Base-by-base conservation (phyloP, 2,113 vertebrate genomes). In the Nesogale talazaci region DNA sequence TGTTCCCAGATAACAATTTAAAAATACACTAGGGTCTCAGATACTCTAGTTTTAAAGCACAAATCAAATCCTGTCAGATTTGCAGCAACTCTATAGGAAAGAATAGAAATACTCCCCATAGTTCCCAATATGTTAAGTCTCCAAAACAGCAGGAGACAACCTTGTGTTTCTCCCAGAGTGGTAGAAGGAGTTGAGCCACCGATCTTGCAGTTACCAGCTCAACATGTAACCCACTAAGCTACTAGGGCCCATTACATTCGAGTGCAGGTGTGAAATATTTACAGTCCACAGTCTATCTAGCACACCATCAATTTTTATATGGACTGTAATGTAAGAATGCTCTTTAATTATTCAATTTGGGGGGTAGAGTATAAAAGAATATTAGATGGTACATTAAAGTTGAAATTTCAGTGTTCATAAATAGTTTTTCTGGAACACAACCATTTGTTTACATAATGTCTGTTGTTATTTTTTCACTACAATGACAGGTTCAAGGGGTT, bases 371-470 rank as follows among this genome's bases (percentile, higher is more conserved):
- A 90, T 19, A 15, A 27, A 57, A 88, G 34, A 52, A 23, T 20
- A 86, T 9, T 70, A 90, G 78, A 84, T 46, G 65, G 87, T 22
- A 86, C 40, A 69, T 70, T 8, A 93, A 80, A 83, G 20, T 88
- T 93, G 36, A 74, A 52, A 78, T 81, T 77, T 78, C 56, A 86
- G 10, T 29, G 14, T 82, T 27, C 12, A 29, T 59, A 69, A 88
- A 25, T 15, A 29, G 42, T 46, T 46, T 46, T 46, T 10, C 42
- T 46, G 42, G 42, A 46, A 46, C 42, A 46, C 42, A 46, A 10
- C 42, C 11, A 29, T 69, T 65, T 1, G 86, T 65, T 74, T 75
- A 38, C 12, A 4, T 29, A 23, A 27, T 67, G 10, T 40, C 34
- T 82, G 2, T 5, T 3, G 9, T 36, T 79, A 7, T 82, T 92